Percentiles rank a stretch among this genome's conserved stretches.
Conservation (phyloP, 2,888 invertebrate genomes). For the Hyposoter dolosus region DNA sequence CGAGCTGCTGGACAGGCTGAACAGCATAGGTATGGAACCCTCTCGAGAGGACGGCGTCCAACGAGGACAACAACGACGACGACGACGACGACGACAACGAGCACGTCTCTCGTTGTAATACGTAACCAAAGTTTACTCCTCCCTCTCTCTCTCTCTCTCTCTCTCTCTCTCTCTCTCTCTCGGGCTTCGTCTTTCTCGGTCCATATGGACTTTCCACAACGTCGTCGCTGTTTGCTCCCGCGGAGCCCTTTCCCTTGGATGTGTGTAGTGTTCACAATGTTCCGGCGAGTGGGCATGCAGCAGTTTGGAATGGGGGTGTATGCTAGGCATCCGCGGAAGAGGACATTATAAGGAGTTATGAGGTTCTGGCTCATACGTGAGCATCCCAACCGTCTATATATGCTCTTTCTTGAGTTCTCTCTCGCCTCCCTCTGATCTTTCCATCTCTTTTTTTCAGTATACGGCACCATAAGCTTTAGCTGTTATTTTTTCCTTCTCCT, state of each 20-base stretch:
- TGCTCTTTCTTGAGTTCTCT: slow-evolving; percentile 71
- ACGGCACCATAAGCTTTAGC: slow-evolving; percentile 48
- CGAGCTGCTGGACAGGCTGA: slow-evolving; percentile 61
- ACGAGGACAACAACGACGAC: slow-evolving; percentile 69
- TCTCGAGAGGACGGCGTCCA: slow-evolving; percentile 58
- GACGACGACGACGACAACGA: slow-evolving; percentile 70
- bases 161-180: too few species aligned
- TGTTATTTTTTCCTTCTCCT: slow-evolving; percentile 46
- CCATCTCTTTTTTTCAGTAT: slow-evolving; percentile 51
- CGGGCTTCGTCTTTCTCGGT: not conserved
- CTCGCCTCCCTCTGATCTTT: slow-evolving; percentile 56
- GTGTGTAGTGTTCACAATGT: slow-evolving; percentile 77
- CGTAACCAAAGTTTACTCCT: slow-evolving; percentile 49
- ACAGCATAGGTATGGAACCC: slow-evolving; percentile 58
- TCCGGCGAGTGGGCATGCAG: slow-evolving; percentile 77
- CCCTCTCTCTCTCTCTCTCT: slow-evolving; percentile 27
- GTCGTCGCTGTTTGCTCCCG: slow-evolving; percentile 3
- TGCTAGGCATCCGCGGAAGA: slow-evolving; percentile 84
- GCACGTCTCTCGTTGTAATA: slow-evolving; percentile 59
- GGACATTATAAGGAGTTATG: slow-evolving; percentile 85
- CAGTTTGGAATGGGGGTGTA: slow-evolving; percentile 80
- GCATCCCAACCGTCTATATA: slow-evolving; percentile 75
- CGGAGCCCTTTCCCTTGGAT: slow-evolving; percentile 8
- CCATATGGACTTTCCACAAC: slow-evolving; percentile 33
- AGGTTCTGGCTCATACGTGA: slow-evolving; percentile 84